These are phyloP conservation scores for Pampus argenteus DNA, from an alignment of 2,797 vertebrate genomes.

Conservation along the genomic window DNA sequence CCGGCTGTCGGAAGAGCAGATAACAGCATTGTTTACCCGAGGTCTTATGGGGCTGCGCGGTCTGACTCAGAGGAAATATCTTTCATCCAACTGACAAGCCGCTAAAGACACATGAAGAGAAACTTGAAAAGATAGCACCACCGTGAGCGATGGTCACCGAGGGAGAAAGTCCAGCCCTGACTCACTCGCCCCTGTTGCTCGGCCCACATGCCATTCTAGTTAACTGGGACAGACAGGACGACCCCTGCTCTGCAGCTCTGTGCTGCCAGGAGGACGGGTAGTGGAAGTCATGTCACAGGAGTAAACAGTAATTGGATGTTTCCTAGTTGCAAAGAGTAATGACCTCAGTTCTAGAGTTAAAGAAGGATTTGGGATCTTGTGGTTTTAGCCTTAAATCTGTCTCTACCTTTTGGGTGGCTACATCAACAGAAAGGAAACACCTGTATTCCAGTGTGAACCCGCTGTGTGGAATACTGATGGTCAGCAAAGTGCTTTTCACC, in stretches of 20 bases:
- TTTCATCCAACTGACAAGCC: constrained; percentile 71
- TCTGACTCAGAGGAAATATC: constrained; percentile 85
- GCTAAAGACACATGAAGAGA: constrained; percentile 72
- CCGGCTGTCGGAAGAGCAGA: constrained; percentile 23
- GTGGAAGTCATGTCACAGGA: constrained; percentile 34
- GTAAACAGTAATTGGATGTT: constrained; percentile 43
- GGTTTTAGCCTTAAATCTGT: constrained; percentile 3
- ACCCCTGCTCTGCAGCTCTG: constrained; percentile 32
- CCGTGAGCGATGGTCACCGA: constrained; percentile 32
- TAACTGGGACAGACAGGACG: constrained; percentile 59
- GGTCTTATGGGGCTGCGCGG: constrained; percentile 54
- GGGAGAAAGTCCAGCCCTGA: constrained; percentile 47
- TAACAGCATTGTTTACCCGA: constrained; percentile 50
- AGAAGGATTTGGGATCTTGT: constrained; percentile 22
- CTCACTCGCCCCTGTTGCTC: constrained; percentile 50
- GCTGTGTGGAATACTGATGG: constrained; percentile 4
- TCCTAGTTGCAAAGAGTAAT: constrained; percentile 19
- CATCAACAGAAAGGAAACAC: constrained; percentile 29
- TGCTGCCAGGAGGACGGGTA: constrained; percentile 9
- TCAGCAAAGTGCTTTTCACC: neutral
- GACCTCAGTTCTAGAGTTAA: constrained; percentile 4
- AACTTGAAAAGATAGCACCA: constrained; percentile 61
- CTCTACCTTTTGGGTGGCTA: constrained; percentile 26
- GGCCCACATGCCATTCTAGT: constrained; percentile 55
- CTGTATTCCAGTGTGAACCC: too few relatives aligned